These are phyloP conservation scores for Ormia ochracea DNA, from an alignment of 2,888 invertebrate genomes.

Conservation along the genomic window DNA sequence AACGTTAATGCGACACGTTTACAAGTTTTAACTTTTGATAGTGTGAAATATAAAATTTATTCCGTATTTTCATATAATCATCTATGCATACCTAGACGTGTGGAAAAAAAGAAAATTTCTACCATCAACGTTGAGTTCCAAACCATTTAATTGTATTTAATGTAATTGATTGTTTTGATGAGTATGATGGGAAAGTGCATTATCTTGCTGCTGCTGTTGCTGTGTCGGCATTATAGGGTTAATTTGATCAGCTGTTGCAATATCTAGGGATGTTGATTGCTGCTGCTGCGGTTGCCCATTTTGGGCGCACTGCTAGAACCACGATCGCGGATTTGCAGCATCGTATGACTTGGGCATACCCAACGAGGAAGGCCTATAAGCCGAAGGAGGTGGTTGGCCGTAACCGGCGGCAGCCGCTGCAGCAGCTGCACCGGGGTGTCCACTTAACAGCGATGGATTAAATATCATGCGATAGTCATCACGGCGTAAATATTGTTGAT, in stretches of 20 bases:
- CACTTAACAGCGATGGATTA: slow-evolving; percentile 74
- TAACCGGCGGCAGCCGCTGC: slow-evolving; percentile 81
- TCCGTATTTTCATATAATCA: too few relatives aligned
- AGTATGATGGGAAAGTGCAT: slow-evolving; percentile 33
- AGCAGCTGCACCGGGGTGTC: slow-evolving; percentile 80
- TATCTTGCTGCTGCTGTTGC: slow-evolving; percentile 44
- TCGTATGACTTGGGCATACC: slow-evolving; percentile 86
- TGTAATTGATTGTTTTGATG: slow-evolving; percentile 50
- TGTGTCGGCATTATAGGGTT: slow-evolving; percentile 59
- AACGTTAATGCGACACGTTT: not conserved
- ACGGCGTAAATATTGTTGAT: slow-evolving; percentile 85
- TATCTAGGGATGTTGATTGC: slow-evolving; percentile 44
- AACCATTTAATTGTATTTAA: slow-evolving; percentile 15
- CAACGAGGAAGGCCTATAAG: slow-evolving; percentile 78
- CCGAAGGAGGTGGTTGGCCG: slow-evolving; percentile 82
- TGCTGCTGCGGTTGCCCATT: slow-evolving; percentile 55
- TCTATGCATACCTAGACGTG: not conserved
- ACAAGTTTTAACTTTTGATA: too few relatives aligned
- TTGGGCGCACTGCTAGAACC: slow-evolving; percentile 80
- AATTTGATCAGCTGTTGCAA: slow-evolving; percentile 65
- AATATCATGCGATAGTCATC: slow-evolving; percentile 82
- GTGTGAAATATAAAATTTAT: too few relatives aligned
- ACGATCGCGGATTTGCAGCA: slow-evolving; percentile 83
- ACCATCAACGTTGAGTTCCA: slow-evolving; percentile 59
- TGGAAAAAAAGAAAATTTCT: slow-evolving; percentile 9